A percentile compares a stretch with the other conserved stretches of the same genome.
phyloP scores from a whole-genome alignment of 2,113 vertebrate genomes.

The Ovis aries region ARS-UI_Ramb_v3.0 NC_056080.1:26145501-26146000 shows the following conservation, averaged over 20 bases:
- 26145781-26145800: not conserved
- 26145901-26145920: not conserved
- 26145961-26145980: not conserved
- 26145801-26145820: not conserved
- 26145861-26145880: not conserved
- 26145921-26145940: not conserved
- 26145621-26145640: not conserved
- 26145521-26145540: not conserved
- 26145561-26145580: not conserved
- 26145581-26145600: not conserved
- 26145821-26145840: not conserved
- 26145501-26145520: not conserved
- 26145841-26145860: not conserved
- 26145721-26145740: not conserved
- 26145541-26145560: not conserved
- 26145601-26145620: not conserved
- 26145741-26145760: not conserved
- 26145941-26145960: not conserved
- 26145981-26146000: not conserved
- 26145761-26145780: not conserved
- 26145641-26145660: not conserved
- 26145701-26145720: not conserved
- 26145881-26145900: not conserved
- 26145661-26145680: not conserved
- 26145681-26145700: not conserved